Evolutionary conservation across 2,797 vertebrate species (phyloP).

Genomic region (Enteromius thamalakanensis): DNA sequence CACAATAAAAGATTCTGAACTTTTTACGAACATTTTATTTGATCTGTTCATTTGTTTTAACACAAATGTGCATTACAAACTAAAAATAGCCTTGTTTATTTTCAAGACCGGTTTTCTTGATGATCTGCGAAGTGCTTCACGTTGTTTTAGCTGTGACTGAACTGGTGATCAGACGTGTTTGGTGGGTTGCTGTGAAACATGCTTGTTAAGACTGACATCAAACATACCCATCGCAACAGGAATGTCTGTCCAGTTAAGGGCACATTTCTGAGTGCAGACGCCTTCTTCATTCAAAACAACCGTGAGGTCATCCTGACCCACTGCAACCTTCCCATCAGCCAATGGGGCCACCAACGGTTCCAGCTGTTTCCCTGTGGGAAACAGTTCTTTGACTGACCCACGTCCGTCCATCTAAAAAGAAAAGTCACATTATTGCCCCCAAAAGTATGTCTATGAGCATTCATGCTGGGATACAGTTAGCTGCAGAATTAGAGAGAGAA

Average conservation of each 20-base stretch:
- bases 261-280: slow-evolving; percentile 95
- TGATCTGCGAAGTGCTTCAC: neutral
- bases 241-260: slow-evolving; percentile 98
- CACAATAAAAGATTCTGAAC: neutral
- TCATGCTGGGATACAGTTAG: neutral
- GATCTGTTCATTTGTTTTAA: neutral
- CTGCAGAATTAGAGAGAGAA: neutral
- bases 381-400: slow-evolving; percentile 95
- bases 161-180: neutral
- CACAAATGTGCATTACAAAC: neutral
- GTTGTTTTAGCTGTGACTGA: neutral
- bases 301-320: slow-evolving; percentile 96
- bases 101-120: neutral
- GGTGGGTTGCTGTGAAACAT: neutral
- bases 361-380: slow-evolving; percentile 96
- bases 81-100: neutral
- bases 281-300: slow-evolving; percentile 97
- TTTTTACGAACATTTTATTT: neutral
- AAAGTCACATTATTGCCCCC: neutral
- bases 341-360: slow-evolving; percentile 94
- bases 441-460: neutral
- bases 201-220: neutral
- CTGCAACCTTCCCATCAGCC: slow-evolving; percentile 95
- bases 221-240: slow-evolving; percentile 95
- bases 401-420: slow-evolving; percentile 90